Evolutionary conservation across 2,113 vertebrate species (phyloP).

Genomic region (Orientallactaga bullata): DNA sequence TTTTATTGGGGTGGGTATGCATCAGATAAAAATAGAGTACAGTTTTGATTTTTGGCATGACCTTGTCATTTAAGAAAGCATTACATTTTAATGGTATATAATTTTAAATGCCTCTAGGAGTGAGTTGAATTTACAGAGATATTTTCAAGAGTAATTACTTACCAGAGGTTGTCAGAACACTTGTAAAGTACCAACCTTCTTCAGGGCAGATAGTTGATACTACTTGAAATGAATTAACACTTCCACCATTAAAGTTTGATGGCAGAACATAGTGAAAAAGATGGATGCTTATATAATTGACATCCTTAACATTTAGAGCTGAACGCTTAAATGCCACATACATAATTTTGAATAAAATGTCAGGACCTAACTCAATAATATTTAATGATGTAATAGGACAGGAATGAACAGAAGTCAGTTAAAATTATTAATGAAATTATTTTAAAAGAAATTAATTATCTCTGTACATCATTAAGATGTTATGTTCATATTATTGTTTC

Average conservation of each 20-base stretch:
- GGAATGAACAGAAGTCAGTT: constrained; percentile 81
- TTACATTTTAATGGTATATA: constrained; percentile 85
- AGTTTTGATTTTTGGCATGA: constrained; percentile 84
- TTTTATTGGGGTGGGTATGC: constrained; percentile 79
- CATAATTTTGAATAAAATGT: constrained; percentile 88
- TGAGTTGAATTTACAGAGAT: constrained; percentile 87
- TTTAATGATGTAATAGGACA: constrained; percentile 86
- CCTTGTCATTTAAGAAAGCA: constrained; percentile 87
- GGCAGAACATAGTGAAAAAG: constrained; percentile 85
- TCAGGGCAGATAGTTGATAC: constrained; percentile 80
- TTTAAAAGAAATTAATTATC: constrained; percentile 85
- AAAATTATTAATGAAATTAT: constrained; percentile 83
- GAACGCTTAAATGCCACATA: constrained; percentile 86
- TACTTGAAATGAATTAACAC: constrained; percentile 85
- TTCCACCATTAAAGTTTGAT: constrained; percentile 87
- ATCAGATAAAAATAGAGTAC: constrained; percentile 84
- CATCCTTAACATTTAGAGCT: constrained; percentile 87
- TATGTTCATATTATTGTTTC: constrained; percentile 81
- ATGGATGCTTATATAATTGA: constrained; percentile 88
- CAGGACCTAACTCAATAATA: constrained; percentile 87
- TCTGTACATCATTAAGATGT: constrained; percentile 66
- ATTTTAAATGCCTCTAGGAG: constrained; percentile 86
- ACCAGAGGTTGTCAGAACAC: constrained; percentile 83
- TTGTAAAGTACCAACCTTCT: constrained; percentile 79
- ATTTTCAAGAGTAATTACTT: constrained; percentile 87